Evolutionary conservation across 2,797 vertebrate species (phyloP).

Genomic region (Octomys mimax): DNA sequence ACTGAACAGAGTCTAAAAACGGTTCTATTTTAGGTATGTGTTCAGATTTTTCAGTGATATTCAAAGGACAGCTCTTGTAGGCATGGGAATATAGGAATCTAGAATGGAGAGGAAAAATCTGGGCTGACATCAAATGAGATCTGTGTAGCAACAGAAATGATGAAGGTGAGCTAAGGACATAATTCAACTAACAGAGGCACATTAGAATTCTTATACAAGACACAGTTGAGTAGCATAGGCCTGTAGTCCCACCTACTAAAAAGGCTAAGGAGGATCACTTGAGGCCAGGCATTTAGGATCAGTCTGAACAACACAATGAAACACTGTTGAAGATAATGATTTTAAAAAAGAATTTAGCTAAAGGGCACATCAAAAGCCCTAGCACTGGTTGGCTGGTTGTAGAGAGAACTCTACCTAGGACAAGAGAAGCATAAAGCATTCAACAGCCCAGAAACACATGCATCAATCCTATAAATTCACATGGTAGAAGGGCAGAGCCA

Average conservation of each 20-base stretch:
- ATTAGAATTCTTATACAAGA: not conserved
- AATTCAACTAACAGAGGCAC: not conserved
- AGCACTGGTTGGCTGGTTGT: not conserved
- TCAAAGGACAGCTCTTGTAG: not conserved
- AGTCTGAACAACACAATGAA: not conserved
- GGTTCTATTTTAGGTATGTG: not conserved
- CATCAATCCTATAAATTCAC: not conserved
- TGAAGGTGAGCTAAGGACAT: not conserved
- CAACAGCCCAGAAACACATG: not conserved
- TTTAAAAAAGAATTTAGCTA: not conserved
- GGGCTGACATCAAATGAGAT: not conserved
- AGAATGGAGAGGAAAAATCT: not conserved
- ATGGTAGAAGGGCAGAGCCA: not conserved
- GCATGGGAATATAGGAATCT: not conserved
- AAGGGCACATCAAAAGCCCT: not conserved
- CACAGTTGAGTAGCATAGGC: too few relatives aligned
- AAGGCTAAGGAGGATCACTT: not conserved
- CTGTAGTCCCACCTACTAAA: not conserved
- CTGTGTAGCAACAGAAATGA: not conserved
- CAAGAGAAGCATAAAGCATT: not conserved
- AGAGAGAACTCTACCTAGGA: not conserved
- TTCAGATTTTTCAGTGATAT: conserved; percentile 5
- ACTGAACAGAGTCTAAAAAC: not conserved
- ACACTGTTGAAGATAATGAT: not conserved
- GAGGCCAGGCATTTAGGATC: not conserved